A percentile compares a stretch with the other conserved stretches of the same genome.
Conservation (phyloP, 2,797 vertebrate genomes). For the Scolopax bukidnonensis region DNA sequence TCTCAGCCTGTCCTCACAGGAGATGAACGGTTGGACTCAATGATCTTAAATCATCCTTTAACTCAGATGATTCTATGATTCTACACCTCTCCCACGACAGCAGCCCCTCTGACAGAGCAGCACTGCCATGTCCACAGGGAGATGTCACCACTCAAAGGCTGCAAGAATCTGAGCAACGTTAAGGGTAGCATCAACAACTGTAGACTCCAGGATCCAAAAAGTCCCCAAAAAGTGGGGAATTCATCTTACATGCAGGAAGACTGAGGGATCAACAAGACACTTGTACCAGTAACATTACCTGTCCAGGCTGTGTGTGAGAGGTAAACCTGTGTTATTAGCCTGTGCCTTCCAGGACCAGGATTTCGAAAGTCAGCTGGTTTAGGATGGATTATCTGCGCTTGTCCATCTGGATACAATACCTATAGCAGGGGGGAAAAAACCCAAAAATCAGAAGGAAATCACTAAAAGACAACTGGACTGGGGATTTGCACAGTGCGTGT, state of each 20-base stretch:
- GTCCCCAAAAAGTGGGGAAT: accelerated
- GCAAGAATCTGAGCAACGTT: accelerated
- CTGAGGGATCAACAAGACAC: not conserved
- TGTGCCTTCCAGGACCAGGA: slow-evolving; percentile 88
- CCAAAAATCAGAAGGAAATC: not conserved
- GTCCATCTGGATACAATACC: slow-evolving; percentile 95
- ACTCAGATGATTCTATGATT: not conserved
- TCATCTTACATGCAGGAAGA: accelerated
- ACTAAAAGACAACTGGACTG: not conserved
- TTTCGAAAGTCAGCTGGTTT: slow-evolving; percentile 95
- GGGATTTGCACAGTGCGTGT: accelerated
- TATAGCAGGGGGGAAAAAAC: not conserved
- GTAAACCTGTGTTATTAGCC: slow-evolving; percentile 97
- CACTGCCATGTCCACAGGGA: not conserved
- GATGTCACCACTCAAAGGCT: not conserved
- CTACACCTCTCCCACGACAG: not conserved
- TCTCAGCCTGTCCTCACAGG: not conserved
- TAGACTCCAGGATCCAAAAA: not conserved
- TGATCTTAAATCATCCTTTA: not conserved
- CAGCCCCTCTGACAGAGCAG: not conserved
- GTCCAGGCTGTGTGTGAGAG: slow-evolving; percentile 96
- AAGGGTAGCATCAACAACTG: not conserved
- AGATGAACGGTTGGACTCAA: not conserved
- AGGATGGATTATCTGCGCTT: slow-evolving; percentile 94
- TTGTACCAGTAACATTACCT: slow-evolving; percentile 72